Base-by-base conservation (phyloP, 2,888 invertebrate species). In the Syrista parreyssii region DNA sequence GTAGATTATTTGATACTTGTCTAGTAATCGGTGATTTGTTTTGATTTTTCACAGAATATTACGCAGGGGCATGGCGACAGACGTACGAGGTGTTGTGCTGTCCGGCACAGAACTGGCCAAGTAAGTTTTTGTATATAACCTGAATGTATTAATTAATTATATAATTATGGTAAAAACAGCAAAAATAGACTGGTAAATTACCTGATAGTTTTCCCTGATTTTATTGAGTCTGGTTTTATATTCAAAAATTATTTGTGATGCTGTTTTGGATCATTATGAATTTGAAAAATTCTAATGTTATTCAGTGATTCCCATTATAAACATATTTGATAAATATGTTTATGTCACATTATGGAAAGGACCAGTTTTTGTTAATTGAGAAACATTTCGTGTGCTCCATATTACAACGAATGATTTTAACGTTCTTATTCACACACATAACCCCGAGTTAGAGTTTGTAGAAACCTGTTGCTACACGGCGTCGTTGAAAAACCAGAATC, bases 101-200 rank as follows among this genome's bases (percentile, higher is more conserved):
- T 96, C 95, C 75, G 96, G 96, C 87, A 94, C 94, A 3, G 92
- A 94, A 89, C 92, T 95, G 79, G 94, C 96, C 80, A 93, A 94
- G 96, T 96, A 93, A 93, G 92, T 92, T 84, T 80, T 36, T 23
- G 9, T 15, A 23, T 55, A 55, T 55, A 55, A 9, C 23, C 9
- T 55, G 55, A 55, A 6, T 55, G 6, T 55, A 55, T 23, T 55
- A 55, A 55, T 55, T 6, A 23, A 55, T 55, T 9, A 23, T 23
- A 9, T 55, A 55, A 55, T 9, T 55, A 1, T 55, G 15, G 4
- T 9, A 23, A 55, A 55, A 0, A 55, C 55, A 23, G 23, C 1
- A 23, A 55, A 55, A 23, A 55, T 9, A 55, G 6, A 23, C 6
- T 55, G 55, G 9, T 55, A 23, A 55, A 55, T 55, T 55, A 9